A percentile compares a stretch with the other conserved stretches of the same genome.
phyloP scores from a whole-genome alignment of 2,888 invertebrate genomes.

The Capitulum mitella region DNA sequence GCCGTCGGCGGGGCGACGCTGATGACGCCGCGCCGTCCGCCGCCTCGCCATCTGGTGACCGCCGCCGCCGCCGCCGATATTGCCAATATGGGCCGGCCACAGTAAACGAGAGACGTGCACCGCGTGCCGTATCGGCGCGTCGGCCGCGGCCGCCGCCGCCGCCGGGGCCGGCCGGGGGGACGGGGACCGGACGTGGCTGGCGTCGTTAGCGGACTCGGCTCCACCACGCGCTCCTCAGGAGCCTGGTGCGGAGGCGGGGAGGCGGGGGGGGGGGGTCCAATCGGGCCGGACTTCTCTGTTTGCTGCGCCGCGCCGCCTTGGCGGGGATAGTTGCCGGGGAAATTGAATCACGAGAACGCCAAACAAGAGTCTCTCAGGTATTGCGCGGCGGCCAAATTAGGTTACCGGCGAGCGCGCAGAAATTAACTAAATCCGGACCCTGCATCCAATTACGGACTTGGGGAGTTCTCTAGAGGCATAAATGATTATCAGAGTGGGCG shows the following conservation, averaged over 20 bases:
- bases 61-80: slow-evolving; percentile 16
- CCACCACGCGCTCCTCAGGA: too few relatives aligned
- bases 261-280: not conserved
- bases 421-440: slow-evolving; percentile 8
- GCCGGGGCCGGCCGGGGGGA: not conserved
- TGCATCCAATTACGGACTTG: slow-evolving; percentile 2
- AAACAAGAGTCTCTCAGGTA: slow-evolving; percentile 13
- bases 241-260: too few relatives aligned
- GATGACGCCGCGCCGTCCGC: too few relatives aligned
- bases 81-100: slow-evolving; percentile 16
- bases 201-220: too few relatives aligned
- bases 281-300: not conserved
- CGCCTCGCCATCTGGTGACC: not conserved
- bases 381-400: slow-evolving; percentile 12
- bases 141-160: not conserved
- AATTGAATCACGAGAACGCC: not conserved
- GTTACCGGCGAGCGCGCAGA: not conserved
- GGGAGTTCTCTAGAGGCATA: not conserved
- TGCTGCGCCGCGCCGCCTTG: not conserved
- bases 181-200: too few relatives aligned
- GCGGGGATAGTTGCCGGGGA: not conserved
- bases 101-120: not conserved
- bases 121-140: not conserved
- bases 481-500: slow-evolving; percentile 13
- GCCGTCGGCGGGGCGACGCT: too few relatives aligned